Conservation (phyloP, 1,140 invertebrate species). For the Camponotus floridanus region DNA sequence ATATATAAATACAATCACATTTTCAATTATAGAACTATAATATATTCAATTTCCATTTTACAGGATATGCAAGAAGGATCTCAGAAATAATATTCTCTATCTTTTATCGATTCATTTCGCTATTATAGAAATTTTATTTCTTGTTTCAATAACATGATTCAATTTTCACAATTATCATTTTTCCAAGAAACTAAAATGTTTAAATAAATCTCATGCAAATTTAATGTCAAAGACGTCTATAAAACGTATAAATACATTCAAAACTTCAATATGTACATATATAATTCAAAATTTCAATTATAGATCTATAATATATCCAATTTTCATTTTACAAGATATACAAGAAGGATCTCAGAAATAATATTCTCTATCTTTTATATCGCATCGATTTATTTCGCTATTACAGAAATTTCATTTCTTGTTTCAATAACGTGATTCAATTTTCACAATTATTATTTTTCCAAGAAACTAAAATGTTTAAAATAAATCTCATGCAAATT, state of each 20-base stretch:
- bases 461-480: background rate
- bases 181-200: background rate
- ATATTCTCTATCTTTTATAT: background rate
- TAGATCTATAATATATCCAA: constrained; percentile 37
- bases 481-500: background rate
- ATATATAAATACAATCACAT: too few species aligned
- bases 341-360: constrained; percentile 47
- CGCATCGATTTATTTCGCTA: background rate
- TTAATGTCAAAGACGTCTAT: too few species aligned
- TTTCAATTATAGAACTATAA: background rate
- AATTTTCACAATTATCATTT: background rate
- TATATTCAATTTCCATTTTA: constrained; percentile 67
- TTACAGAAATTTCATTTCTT: background rate
- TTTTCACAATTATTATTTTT: background rate
- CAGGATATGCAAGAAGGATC: constrained; percentile 39
- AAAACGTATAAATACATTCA: background rate
- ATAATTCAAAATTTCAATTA: too few species aligned
- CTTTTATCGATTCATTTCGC: background rate
- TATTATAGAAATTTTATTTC: background rate
- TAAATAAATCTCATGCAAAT: background rate
- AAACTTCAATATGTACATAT: too few species aligned
- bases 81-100: constrained; percentile 19
- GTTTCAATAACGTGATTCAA: background rate
- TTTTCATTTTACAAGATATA: constrained; percentile 59
- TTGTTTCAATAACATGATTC: background rate